Base-by-base conservation (phyloP, 2,113 vertebrate genomes). In the Pardalotus punctatus region DNA sequence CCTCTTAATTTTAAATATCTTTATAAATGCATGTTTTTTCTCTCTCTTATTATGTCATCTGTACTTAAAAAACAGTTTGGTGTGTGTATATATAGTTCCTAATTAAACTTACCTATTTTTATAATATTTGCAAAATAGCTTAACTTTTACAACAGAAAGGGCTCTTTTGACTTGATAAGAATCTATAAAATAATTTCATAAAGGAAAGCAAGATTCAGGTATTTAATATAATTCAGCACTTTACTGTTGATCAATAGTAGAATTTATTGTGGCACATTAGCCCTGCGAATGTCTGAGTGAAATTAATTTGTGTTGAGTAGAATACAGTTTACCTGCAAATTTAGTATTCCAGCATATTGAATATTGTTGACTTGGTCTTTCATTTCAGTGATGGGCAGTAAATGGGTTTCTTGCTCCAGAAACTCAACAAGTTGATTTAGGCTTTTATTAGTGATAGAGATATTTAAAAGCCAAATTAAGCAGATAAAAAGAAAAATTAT, bases 141-240 rank as follows among this genome's bases (percentile, higher is more conserved):
- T 97, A 97, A 98, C 96, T 60, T 97, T 98, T 98, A 97, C 97
- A 96, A 97, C 97, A 98, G 98, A 98, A 99, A 99, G 98, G 98
- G 98, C 98, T 99, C 98, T 98, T 98, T 98, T 98, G 98, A 98
- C 96, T 97, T 97, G 94, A 94, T 98, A 95, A 97, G 93, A 97
- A 95, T 95, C 90, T 83, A 85, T 92, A 93, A 97, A 40, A 86
- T 90, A 97, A 98, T 96, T 96, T 96, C 94, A 95, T 95, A 97
- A 96, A 97, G 96, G 97, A 96, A 90, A 95, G 95, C 67, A 86
- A 94, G 93, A 97, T 98, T 98, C 98, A 98, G 98, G 98, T 98
- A 98, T 98, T 98, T 98, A 97, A 97, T 98, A 97, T 98, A 98
- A 98, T 98, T 98, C 98, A 98, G 98, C 99, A 99, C 99, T 99